Evolutionary conservation across 2,797 vertebrate genomes (phyloP).

Genomic region (Gambusia yucatana): DNA sequence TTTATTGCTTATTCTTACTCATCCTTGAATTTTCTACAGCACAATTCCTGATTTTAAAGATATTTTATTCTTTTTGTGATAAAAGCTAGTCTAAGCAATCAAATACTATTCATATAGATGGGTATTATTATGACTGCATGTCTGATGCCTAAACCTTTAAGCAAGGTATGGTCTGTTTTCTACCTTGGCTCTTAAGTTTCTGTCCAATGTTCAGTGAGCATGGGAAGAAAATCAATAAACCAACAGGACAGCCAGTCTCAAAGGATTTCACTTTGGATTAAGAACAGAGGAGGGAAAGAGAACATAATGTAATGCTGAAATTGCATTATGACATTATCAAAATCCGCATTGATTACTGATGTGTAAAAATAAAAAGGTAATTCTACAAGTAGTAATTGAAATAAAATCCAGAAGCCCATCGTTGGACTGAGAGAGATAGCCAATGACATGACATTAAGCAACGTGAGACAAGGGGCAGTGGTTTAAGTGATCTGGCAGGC

Average conservation of each 20-base stretch:
- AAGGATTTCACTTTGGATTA: slow-evolving; percentile 83
- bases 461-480: slow-evolving; percentile 76
- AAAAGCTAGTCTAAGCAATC: slow-evolving; percentile 7
- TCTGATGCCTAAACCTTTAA: slow-evolving; percentile 48
- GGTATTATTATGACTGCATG: slow-evolving; percentile 48
- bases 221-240: slow-evolving; percentile 81
- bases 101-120: slow-evolving; percentile 16
- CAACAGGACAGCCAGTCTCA: slow-evolving; percentile 80
- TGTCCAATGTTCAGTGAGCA: slow-evolving; percentile 74
- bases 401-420: slow-evolving; percentile 66
- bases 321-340: slow-evolving; percentile 79
- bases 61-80: slow-evolving; percentile 15
- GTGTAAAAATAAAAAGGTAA: slow-evolving; percentile 80
- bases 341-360: slow-evolving; percentile 82
- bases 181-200: slow-evolving; percentile 73
- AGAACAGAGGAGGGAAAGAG: slow-evolving; percentile 60
- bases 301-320: slow-evolving; percentile 65
- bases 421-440: slow-evolving; percentile 75
- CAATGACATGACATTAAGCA: slow-evolving; percentile 83
- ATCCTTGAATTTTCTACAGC: slow-evolving; percentile 2
- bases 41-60: slow-evolving; percentile 11
- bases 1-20: not conserved
- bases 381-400: slow-evolving; percentile 80
- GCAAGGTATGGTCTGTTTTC: slow-evolving; percentile 62
- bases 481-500: slow-evolving; percentile 85